phyloP scores from a whole-genome alignment of 2,888 invertebrate genomes.

The Galeruca laticollis region DNA sequence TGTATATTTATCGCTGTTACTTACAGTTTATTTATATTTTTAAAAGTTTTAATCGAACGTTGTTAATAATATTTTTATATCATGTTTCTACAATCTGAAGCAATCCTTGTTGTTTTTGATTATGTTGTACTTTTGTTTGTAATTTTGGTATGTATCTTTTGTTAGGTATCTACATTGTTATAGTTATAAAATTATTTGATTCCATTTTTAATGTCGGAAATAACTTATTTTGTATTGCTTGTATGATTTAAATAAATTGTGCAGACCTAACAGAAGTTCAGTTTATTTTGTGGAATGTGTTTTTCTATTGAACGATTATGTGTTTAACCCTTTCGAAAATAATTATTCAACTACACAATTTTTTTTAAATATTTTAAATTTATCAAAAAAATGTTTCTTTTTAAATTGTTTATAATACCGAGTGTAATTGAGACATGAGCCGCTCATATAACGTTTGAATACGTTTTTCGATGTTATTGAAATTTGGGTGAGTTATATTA shows the following conservation, averaged over 20 bases:
- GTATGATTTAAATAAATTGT: conserved; percentile 38
- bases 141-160: conserved; percentile 24
- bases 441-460: no score
- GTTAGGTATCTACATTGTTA: conserved; percentile 31
- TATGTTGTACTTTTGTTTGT: conserved; percentile 23
- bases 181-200: conserved; percentile 27
- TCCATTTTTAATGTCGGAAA: conserved; percentile 25
- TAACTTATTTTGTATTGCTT: conserved; percentile 35
- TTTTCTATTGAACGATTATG: not conserved
- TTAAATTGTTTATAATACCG: no score
- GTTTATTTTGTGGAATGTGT: conserved; percentile 22
- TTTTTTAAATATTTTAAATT: no score
- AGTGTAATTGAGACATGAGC: no score
- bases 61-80: no score
- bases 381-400: no score
- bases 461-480: no score
- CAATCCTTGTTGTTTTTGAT: conserved; percentile 8
- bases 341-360: no score
- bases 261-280: conserved; percentile 25
- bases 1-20: no score
- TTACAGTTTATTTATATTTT: no score
- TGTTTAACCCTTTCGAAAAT: not conserved
- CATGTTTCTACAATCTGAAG: not conserved
- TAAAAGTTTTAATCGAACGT: no score
- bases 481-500: no score